These are phyloP conservation scores for Nephrotoma appendiculata DNA, from an alignment of 2,888 invertebrate species.

Conservation along the genomic window DNA sequence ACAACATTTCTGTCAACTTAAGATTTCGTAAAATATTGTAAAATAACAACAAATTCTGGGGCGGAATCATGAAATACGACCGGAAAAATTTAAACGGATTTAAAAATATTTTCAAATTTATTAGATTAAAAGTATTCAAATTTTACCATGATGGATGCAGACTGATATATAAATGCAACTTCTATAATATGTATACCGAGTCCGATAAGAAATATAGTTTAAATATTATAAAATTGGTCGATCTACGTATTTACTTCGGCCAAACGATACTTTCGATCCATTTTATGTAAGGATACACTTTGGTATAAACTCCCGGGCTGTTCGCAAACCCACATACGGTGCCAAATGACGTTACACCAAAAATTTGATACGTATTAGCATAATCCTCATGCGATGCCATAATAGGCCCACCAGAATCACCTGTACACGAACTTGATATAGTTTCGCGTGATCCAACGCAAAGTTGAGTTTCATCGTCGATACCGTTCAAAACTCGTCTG, in stretches of 20 bases:
- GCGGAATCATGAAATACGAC: too few relatives aligned
- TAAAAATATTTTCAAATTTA: too few relatives aligned
- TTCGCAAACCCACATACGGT: slow-evolving; percentile 28
- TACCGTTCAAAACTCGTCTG: neutral
- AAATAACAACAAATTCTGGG: too few relatives aligned
- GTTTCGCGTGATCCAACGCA: neutral
- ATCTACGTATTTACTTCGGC: slow-evolving; percentile 16
- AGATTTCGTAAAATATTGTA: too few relatives aligned
- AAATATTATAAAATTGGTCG: too few relatives aligned
- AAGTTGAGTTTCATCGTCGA: neutral
- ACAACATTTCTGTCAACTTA: too few relatives aligned
- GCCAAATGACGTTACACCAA: slow-evolving; percentile 38
- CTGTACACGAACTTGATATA: slow-evolving; percentile 19
- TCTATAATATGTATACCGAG: too few relatives aligned
- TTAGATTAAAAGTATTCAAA: too few relatives aligned
- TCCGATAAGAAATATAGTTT: too few relatives aligned
- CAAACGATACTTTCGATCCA: slow-evolving; percentile 47
- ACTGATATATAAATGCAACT: too few relatives aligned
- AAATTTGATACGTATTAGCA: slow-evolving; percentile 33
- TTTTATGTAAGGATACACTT: slow-evolving; percentile 36
- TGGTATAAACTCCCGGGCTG: slow-evolving; percentile 43
- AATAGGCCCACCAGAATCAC: slow-evolving; percentile 55
- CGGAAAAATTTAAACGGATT: too few relatives aligned
- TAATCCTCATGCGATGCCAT: slow-evolving; percentile 23
- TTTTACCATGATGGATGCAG: too few relatives aligned